Conservation (phyloP, 2,888 invertebrate genomes). For the Drosophila acutilabella region DNA sequence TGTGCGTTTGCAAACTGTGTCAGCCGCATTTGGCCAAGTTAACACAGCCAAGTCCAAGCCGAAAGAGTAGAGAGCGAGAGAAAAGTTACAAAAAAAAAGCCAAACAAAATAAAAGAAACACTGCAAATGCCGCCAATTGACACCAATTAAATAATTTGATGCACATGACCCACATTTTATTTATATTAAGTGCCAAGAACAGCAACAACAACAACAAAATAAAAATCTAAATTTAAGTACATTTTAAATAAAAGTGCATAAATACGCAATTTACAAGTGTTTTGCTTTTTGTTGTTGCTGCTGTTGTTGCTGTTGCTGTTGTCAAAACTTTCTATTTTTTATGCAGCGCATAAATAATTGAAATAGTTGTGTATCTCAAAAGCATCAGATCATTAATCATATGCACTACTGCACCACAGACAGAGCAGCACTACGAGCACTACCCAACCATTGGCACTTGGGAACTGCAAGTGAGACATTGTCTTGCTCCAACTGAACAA, state of each 20-base stretch:
- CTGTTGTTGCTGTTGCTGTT: constrained; percentile 16
- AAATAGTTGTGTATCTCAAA: constrained; percentile 40
- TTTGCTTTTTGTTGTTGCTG: constrained; percentile 6
- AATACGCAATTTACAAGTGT: constrained; percentile 39
- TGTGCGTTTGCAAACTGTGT: constrained; percentile 32
- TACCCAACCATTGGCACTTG: constrained; percentile 3
- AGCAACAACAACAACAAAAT: constrained; percentile 42
- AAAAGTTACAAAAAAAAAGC: constrained; percentile 13
- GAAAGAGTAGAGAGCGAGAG: constrained; percentile 26
- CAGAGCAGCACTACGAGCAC: background rate
- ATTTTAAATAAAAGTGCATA: constrained; percentile 28
- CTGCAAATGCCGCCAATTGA: constrained; percentile 68
- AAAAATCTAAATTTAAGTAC: constrained; percentile 43
- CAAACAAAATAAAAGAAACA: constrained; percentile 18
- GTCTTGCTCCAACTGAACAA: constrained; percentile 3
- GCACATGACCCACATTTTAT: constrained; percentile 80
- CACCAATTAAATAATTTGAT: constrained; percentile 81
- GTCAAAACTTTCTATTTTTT: constrained; percentile 48
- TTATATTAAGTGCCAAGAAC: constrained; percentile 56
- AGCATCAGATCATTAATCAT: constrained; percentile 50
- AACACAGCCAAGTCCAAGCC: constrained; percentile 20
- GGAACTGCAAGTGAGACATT: constrained; percentile 10
- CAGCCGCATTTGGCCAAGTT: constrained; percentile 53
- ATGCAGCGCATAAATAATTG: constrained; percentile 42
- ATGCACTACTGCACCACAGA: constrained; percentile 36